Evolutionary conservation across 2,888 invertebrate species (phyloP), one percentile per base, ranked within the genome.

Genomic region (Sarcophaga subvicina): DNA sequence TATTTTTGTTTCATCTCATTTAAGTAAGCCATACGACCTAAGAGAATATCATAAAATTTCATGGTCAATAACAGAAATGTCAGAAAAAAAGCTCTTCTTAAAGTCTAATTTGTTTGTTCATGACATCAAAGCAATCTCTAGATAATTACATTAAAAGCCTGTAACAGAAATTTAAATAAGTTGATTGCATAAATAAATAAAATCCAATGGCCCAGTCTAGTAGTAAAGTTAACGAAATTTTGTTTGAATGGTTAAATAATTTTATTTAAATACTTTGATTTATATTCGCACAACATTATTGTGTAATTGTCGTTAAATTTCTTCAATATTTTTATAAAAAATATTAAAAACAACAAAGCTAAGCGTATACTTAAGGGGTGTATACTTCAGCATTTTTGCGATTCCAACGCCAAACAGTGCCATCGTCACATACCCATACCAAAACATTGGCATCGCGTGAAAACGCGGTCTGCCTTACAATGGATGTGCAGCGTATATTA

Each of bases 371-470:
- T 54, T 54, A 88, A 59, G 88, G 88, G 3, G 86, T 88, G 11
- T 89, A 85, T 10, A 86, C 64, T 69, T 84, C 88, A 6, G 88
- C 76, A 77, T 86, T 85, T 69, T 91, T 88, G 0, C 92, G 91
- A 93, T 99, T 98, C 98, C 99, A 99, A 90, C 99, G 95, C 99
- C 99, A 99, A 89, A 99, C 96, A 22, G 98, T 97, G 5, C 97
- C 98, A 94, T 99, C 98, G 91, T 99, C 99, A 94, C 98, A 98
- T 71, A 98, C 98, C 88, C 97, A 97, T n/a, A 99, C 94, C 83
- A 99, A 94, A 59, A 98, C 96, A 87, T 95, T 96, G 37, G 98
- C 98, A 91, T 98, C 97, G 22, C 97, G 95, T 54, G 98, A 98
- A 85, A 99, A 95, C 72, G 97, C 97, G 4, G 98, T 98, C 94